Base-by-base conservation (phyloP, 2,797 vertebrate species). In the Novumbra hubbsi region DNA sequence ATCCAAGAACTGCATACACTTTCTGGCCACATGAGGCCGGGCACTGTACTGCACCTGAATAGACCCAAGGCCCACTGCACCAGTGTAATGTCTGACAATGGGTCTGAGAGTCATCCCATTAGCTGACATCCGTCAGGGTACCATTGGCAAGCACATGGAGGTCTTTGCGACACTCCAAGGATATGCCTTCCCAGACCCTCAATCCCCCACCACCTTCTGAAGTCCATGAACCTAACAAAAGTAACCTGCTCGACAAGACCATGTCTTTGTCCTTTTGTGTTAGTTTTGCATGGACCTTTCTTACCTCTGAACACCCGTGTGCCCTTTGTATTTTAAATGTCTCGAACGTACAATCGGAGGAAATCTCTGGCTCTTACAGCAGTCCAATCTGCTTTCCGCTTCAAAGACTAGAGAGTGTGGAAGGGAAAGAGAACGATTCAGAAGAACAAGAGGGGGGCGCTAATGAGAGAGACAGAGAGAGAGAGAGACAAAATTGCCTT, bases 301-400 rank as follows among this genome's bases (percentile, higher is more conserved):
- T 88, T 82, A 86, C 85, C 70, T 67, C 76, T 79, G 84, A 76
- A 81, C 84, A 73, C 77, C 74, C 75, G 71, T 73, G 68, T 84
- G 81, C 81, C 85, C 85, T 78, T 80, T 73, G 76, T 76, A 81
- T 82, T 86, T 82, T 82, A 83, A 85, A 88, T 76, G 74, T 89
- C 87, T 89, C 78, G 70, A 74, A 83, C 85, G 86, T 80, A 76
- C 75, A 79, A 87, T 88, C 83, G 85, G 82, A 80, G 28, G 28
- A 30, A 76, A 75, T 81, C 82, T 88, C 82, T 83, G 84, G 83
- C 83, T 88, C 79, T 76, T 86, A 88, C 86, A 90, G 89, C 87
- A 88, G 84, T 85, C 72, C 78, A 84, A 91, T 91, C 84, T 88
- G 87, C 91, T 93, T 93, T 90, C 80, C 90, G 92, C 89, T 91